phyloP scores from a whole-genome alignment of 2,113 vertebrate species.

The Marcusenius ussheri region DNA sequence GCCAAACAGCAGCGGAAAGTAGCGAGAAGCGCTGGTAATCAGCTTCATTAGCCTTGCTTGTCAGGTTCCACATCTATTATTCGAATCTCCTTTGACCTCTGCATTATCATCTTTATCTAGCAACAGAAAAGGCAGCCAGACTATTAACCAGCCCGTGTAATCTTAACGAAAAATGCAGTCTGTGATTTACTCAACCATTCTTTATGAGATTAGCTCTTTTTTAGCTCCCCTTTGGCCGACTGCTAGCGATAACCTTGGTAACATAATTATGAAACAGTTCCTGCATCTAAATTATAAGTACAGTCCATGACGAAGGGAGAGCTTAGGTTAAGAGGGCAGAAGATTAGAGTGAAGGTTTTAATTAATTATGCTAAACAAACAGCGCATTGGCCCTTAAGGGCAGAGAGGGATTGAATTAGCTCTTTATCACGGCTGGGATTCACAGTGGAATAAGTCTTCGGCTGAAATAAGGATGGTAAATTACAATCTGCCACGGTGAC shows the following conservation, averaged over 20 bases:
- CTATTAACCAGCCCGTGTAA: neutral
- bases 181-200: constrained; percentile 10
- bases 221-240: neutral
- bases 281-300: constrained; percentile 16
- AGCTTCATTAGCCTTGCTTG: neutral
- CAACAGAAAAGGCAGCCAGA: neutral
- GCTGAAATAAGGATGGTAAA: neutral
- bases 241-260: constrained; percentile 15
- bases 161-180: neutral
- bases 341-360: constrained; percentile 20
- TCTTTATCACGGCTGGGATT: neutral
- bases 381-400: neutral
- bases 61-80: constrained; percentile 8
- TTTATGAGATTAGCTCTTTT: constrained; percentile 9
- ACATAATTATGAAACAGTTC: constrained; percentile 21
- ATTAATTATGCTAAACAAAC: constrained; percentile 25
- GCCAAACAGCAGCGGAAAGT: neutral
- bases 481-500: neutral
- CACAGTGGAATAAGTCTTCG: neutral
- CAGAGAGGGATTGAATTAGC: constrained; percentile 8
- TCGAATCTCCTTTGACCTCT: constrained; percentile 14
- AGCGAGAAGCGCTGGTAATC: neutral
- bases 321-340: constrained; percentile 2
- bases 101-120: constrained; percentile 15
- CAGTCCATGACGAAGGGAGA: neutral